phyloP scores from a whole-genome alignment of 2,797 vertebrate genomes.

The Poeciliopsis infans region DNA sequence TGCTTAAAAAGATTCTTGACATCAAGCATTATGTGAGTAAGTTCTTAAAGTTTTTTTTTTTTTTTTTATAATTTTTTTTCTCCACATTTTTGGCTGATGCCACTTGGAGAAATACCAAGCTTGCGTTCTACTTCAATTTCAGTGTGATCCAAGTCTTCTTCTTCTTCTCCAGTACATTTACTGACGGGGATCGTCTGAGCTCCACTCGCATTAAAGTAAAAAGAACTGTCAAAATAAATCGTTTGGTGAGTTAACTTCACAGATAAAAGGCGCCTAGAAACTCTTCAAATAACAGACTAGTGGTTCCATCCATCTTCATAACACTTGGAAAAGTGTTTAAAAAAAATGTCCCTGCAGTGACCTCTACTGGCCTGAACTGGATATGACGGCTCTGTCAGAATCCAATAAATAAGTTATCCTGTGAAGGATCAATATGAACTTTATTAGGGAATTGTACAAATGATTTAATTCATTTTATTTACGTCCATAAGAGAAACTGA shows the following conservation, averaged over 20 bases:
- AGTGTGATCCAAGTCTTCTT: background rate
- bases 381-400: background rate
- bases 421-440: background rate
- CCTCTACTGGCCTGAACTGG: background rate
- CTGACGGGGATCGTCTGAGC: background rate
- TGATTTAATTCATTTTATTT: background rate
- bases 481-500: background rate
- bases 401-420: background rate
- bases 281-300: background rate
- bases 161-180: background rate
- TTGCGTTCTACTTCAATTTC: background rate
- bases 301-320: background rate
- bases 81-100: background rate
- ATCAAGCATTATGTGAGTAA: background rate
- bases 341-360: background rate
- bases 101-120: background rate
- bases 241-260: no score
- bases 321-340: background rate
- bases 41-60: no score
- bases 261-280: background rate
- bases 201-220: background rate
- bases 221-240: background rate
- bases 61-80: no score
- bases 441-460: background rate
- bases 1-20: background rate